Base-by-base conservation (phyloP, 1,140 invertebrate species). In the Zaprionus africanus region DNA sequence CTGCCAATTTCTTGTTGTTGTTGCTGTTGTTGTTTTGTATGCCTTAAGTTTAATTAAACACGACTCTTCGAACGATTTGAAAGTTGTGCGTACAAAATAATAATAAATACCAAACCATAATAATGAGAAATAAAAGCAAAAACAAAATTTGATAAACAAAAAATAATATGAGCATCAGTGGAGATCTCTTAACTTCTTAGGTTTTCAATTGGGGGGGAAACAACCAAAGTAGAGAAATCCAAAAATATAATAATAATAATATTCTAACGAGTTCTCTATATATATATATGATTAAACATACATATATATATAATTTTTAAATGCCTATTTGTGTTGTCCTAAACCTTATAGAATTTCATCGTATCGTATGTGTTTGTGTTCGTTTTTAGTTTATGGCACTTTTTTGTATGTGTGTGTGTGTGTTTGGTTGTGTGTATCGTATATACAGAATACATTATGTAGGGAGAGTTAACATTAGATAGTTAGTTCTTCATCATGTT, bases 301-400 rank as follows among this genome's bases (percentile, higher is more conserved):
- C 7, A 34, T 71, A 67, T 73, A 66, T 59, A 54, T 59, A 60
- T 28, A 53, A 41, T 76, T 76, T 78, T 81, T 85, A 85, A 85
- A 85, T 85, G 82, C 82, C 82, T 86, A 79, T 85, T 82, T 85
- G 79, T 82, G 79, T 85, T 82, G 76, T 85, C 82, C 82, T 82
- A 86, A 79, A 82, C 80, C 84, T 80, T 49, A 71, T 70, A 54
- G 31, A 87, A 78, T 81, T 80, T 79, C 36, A 71, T 51, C 60
- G 56, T 79, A 34, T 4, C 3, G 59, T 67, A 43, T 86, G 9
- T 74, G 28, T 79, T n/a, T 72, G 12, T 38, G 36, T 38, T 46
- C n/a, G 2, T 46, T 68, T 57, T 77, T 67, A 59, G 56, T 78
- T 70, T 78, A 75, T 78, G 65, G 76, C 72, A 75, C 65, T 58